Evolutionary conservation across 2,113 vertebrate species (phyloP).

Genomic region (Plecotus auritus): DNA sequence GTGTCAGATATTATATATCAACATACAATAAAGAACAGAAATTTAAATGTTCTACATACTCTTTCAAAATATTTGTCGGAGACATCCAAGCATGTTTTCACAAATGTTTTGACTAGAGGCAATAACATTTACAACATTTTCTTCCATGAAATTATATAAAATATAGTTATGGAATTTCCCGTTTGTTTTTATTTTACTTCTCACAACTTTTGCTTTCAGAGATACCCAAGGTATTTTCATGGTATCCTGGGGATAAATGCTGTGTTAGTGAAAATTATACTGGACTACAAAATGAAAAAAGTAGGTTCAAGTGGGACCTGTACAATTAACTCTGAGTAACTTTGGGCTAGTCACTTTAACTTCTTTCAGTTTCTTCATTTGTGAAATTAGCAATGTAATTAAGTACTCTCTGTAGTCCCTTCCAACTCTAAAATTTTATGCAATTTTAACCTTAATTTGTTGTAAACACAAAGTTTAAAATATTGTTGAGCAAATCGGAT

Average conservation of each 20-base stretch:
- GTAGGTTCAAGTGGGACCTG: neutral
- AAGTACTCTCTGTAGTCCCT: neutral
- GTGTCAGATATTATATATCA: neutral
- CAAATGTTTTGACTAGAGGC: neutral
- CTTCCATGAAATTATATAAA: neutral
- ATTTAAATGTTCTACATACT: neutral
- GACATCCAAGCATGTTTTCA: neutral
- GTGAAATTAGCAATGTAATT: neutral
- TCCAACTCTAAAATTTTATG: neutral
- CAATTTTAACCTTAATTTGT: neutral
- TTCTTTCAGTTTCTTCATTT: neutral
- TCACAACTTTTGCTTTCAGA: neutral
- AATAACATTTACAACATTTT: neutral
- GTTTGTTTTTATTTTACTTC: neutral
- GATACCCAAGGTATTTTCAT: too few relatives aligned
- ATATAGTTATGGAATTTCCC: neutral
- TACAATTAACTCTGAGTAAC: neutral
- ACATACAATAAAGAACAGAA: neutral
- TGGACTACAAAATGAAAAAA: neutral
- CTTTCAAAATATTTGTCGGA: neutral
- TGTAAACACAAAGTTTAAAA: neutral
- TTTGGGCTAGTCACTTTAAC: neutral
- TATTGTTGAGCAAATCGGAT: neutral
- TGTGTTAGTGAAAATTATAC: neutral
- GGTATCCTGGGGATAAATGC: fast-evolving